These are phyloP conservation scores for Coluber constrictor DNA, from an alignment of 2,797 vertebrate species.

Conservation along the genomic window DNA sequence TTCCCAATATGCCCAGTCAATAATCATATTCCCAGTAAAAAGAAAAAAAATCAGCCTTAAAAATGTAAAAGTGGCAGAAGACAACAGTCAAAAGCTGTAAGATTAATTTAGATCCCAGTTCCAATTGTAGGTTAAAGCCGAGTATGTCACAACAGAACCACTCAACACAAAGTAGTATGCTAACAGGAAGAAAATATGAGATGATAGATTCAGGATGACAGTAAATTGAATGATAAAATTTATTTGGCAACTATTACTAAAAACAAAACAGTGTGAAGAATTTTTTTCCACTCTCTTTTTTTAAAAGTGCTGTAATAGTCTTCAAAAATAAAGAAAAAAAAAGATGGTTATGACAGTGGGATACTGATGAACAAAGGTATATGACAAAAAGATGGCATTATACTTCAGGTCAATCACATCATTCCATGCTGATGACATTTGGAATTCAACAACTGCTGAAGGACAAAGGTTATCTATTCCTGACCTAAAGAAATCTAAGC, in stretches of 20 bases:
- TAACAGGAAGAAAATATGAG: background rate
- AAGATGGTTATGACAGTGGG: background rate
- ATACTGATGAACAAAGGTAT: background rate
- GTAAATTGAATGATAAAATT: background rate
- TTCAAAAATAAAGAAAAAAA: background rate
- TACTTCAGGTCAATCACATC: background rate
- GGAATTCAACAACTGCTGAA: background rate
- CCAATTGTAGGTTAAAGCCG: background rate
- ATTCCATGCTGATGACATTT: background rate
- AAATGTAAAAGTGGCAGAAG: background rate
- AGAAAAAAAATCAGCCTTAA: background rate
- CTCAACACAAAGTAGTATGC: background rate
- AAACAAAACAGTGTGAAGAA: background rate
- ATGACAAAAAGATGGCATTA: background rate
- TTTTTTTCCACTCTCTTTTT: no score
- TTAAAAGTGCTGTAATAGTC: background rate
- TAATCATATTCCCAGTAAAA: background rate
- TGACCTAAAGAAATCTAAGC: background rate
- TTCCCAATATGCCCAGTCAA: background rate
- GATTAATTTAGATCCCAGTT: background rate
- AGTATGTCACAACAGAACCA: background rate
- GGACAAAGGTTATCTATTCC: background rate
- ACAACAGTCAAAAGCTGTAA: background rate
- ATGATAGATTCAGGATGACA: background rate
- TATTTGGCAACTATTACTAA: background rate